Conservation (phyloP, 2,797 vertebrate species). For the Hapalemur alaotrensis region DNA sequence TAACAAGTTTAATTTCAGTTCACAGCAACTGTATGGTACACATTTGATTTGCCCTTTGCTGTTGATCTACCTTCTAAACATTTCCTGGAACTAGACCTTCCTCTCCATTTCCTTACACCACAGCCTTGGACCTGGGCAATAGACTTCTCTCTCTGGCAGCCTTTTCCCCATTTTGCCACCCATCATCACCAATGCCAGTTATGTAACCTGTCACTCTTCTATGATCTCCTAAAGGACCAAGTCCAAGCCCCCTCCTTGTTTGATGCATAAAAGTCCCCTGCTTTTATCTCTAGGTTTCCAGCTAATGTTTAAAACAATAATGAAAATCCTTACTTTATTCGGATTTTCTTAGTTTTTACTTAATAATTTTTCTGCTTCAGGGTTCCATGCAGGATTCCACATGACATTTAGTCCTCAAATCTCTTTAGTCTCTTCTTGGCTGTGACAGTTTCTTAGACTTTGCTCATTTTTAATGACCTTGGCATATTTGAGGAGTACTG, state of each 20-base stretch:
- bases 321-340: neutral
- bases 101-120: neutral
- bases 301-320: neutral
- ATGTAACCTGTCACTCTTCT: neutral
- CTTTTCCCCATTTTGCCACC: neutral
- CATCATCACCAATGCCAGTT: neutral
- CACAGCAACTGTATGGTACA: neutral
- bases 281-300: constrained; percentile 13
- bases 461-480: neutral
- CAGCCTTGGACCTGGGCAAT: neutral
- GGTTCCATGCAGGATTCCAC: neutral
- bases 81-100: neutral
- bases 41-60: constrained; percentile 17
- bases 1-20: neutral
- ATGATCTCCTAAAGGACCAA: neutral
- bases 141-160: neutral
- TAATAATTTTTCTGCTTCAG: neutral
- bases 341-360: neutral
- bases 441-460: neutral
- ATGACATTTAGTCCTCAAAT: neutral
- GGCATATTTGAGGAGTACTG: neutral
- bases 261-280: neutral
- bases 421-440: neutral
- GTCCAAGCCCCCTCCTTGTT: neutral
- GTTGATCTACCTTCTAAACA: neutral